Evolutionary conservation across 2,797 vertebrate genomes (phyloP).

Genomic region (Potorous gilbertii): DNA sequence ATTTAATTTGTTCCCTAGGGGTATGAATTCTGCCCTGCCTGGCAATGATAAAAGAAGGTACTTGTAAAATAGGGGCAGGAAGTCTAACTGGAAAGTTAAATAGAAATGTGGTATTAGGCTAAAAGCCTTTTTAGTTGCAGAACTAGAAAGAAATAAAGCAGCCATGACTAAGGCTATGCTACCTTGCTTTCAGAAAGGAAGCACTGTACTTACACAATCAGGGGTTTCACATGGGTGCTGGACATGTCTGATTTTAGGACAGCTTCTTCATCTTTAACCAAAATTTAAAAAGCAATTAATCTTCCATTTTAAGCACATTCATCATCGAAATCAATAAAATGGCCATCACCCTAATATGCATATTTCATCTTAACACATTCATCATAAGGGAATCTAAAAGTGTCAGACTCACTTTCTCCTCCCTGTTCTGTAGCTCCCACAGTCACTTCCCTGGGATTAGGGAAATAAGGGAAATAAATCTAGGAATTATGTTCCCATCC

Average conservation of each 20-base stretch:
- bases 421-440: not conserved
- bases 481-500: not conserved
- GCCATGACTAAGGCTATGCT: not conserved
- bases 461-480: not conserved
- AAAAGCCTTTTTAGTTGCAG: conserved; percentile 81
- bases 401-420: not conserved
- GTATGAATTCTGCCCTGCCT: not conserved
- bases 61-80: not conserved
- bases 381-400: not conserved
- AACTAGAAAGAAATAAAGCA: conserved; percentile 77
- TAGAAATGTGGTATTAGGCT: conserved; percentile 75
- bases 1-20: not conserved
- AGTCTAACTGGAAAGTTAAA: conserved; percentile 74
- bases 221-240: not conserved
- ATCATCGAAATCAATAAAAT: conserved; percentile 12
- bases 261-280: not conserved
- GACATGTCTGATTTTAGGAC: not conserved
- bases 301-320: conserved; percentile 6
- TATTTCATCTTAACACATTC: conserved; percentile 30
- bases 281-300: conserved; percentile 4
- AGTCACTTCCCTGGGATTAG: not conserved
- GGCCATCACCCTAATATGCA: conserved; percentile 5
- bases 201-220: not conserved
- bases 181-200: not conserved
- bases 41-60: not conserved